These are phyloP conservation scores for Bubo bubo DNA, from an alignment of 2,113 vertebrate species.

Conservation along the genomic window DNA sequence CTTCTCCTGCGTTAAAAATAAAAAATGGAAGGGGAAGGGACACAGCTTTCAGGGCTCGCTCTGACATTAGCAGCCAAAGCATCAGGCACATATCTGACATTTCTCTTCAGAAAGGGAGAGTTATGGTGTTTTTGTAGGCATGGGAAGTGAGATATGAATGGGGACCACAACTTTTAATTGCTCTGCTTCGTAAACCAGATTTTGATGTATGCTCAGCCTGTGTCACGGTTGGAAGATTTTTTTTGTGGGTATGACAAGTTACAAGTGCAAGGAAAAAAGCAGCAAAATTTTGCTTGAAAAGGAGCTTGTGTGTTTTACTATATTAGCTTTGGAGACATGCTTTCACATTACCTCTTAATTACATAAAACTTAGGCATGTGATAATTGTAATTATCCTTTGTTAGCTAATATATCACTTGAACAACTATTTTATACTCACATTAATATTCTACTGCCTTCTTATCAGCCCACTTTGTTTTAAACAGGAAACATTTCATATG, in stretches of 20 bases:
- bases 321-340: not conserved
- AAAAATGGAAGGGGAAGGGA: not conserved
- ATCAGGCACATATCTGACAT: not conserved
- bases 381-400: not conserved
- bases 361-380: not conserved
- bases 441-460: conserved; percentile 8
- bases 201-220: not conserved
- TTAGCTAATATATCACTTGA: not conserved
- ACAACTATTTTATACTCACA: not conserved
- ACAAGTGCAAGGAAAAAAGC: not conserved
- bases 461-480: conserved; percentile 43
- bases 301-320: not conserved
- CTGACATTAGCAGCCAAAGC: not conserved
- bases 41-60: not conserved
- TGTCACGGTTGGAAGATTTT: not conserved
- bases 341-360: not conserved
- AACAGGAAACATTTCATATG: conserved; percentile 61
- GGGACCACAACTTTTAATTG: not conserved
- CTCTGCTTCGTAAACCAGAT: not conserved
- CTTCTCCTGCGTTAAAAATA: not conserved
- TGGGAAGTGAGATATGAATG: not conserved
- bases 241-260: not conserved
- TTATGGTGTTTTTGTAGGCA: not conserved
- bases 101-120: not conserved
- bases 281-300: not conserved